A percentile compares a stretch with the other conserved stretches of the same genome.
phyloP scores from a whole-genome alignment of 2,797 vertebrate genomes.

The Nannoperca obscura region DNA sequence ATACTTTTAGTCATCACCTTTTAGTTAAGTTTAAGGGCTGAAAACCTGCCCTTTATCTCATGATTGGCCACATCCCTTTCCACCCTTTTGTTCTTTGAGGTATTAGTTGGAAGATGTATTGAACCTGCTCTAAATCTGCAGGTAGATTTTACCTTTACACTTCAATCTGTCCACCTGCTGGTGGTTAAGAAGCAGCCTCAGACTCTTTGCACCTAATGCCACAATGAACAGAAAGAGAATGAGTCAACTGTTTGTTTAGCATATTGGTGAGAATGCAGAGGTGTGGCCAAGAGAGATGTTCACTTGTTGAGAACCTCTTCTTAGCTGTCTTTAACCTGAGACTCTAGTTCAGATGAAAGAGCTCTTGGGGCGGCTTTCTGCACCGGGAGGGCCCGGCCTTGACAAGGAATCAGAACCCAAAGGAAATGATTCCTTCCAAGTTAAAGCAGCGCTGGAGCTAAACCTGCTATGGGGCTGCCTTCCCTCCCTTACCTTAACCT shows the following conservation, averaged over 20 bases:
- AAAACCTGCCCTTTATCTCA: neutral
- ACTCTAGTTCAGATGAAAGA: too few species aligned
- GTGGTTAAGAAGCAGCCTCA: neutral
- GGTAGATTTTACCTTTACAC: constrained; percentile 67
- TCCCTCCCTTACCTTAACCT: too few species aligned
- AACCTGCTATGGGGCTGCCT: too few species aligned
- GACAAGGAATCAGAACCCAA: too few species aligned
- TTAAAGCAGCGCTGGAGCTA: too few species aligned
- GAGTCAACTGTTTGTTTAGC: neutral
- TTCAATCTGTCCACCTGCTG: neutral
- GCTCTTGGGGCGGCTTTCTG: too few species aligned
- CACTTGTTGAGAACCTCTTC: too few species aligned
- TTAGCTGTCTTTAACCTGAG: too few species aligned
- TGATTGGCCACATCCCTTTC: constrained; percentile 57
- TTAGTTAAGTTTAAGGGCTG: neutral
- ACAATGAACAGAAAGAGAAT: constrained; percentile 3
- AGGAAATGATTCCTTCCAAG: too few species aligned
- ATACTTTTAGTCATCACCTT: constrained; percentile 14
- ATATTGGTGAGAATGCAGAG: too few species aligned
- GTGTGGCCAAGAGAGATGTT: too few species aligned
- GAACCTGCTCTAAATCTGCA: constrained; percentile 84
- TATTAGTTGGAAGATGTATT: constrained; percentile 42
- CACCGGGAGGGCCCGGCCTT: too few species aligned
- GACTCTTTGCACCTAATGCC: neutral
- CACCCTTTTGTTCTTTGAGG: neutral